Percentiles rank a stretch among this genome's conserved stretches.
Evolutionary conservation across 2,888 invertebrate genomes (phyloP).

Genomic region (Glaucopsyche alexis): DNA sequence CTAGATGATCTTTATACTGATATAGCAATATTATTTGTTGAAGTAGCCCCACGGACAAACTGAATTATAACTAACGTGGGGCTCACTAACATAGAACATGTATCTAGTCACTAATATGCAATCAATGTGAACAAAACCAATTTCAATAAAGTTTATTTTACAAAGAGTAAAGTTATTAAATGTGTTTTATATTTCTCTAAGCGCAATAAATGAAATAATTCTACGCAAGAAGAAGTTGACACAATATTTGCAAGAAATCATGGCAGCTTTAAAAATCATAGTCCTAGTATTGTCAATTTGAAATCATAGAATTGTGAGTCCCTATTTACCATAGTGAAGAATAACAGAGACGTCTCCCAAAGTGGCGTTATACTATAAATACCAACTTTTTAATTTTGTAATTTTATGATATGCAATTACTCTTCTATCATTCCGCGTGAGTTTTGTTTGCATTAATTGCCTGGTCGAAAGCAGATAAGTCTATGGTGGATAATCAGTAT

Average conservation of each 20-base stretch:
- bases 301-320: no score
- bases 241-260: neutral
- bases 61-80: constrained; percentile 30
- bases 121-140: constrained; percentile 38
- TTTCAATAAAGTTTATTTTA: neutral
- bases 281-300: no score
- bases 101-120: constrained; percentile 38
- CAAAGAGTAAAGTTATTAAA: constrained; percentile 12
- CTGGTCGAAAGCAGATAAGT: constrained; percentile 31
- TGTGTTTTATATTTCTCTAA: constrained; percentile 6
- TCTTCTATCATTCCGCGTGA: constrained; percentile 3
- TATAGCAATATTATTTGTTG: constrained; percentile 23
- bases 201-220: neutral
- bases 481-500: constrained; percentile 39
- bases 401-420: neutral
- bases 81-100: constrained; percentile 33
- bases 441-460: constrained; percentile 38
- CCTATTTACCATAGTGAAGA: no score
- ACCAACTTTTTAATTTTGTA: neutral
- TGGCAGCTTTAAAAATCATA: no score
- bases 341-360: no score
- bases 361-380: neutral
- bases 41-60: constrained; percentile 11
- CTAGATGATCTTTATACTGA: constrained; percentile 18
- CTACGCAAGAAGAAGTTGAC: neutral